A percentile compares a stretch with the other conserved stretches of the same genome.
phyloP scores from a whole-genome alignment of 2,113 vertebrate genomes.

The Heliornis fulica region DNA sequence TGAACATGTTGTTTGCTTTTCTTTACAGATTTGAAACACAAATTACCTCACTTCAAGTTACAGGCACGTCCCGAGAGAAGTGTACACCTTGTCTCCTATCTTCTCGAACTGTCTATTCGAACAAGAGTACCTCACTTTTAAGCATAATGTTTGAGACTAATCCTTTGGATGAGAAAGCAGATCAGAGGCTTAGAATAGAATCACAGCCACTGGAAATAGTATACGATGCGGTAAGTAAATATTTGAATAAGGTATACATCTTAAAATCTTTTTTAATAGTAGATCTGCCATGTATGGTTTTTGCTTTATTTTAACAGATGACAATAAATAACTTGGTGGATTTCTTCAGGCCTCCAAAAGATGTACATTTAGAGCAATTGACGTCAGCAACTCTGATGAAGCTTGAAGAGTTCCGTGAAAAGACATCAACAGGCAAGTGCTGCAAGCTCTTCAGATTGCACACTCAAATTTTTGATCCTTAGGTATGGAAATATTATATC shows the following conservation, averaged over 20 bases:
- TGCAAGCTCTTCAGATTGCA: background rate
- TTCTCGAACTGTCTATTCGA: slow-evolving; percentile 77
- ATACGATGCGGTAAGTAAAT: slow-evolving; percentile 91
- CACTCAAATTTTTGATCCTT: background rate
- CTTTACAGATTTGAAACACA: slow-evolving; percentile 81
- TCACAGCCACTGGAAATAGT: slow-evolving; percentile 94
- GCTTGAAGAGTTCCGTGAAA: slow-evolving; percentile 95
- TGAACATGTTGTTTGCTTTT: background rate
- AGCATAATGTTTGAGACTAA: slow-evolving; percentile 93
- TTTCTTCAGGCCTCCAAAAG: slow-evolving; percentile 91
- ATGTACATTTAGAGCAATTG: slow-evolving; percentile 89
- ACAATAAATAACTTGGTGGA: slow-evolving; percentile 90
- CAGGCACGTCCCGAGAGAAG: slow-evolving; percentile 75
- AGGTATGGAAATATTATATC: background rate
- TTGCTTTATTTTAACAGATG: slow-evolving; percentile 73
- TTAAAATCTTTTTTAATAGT: background rate
- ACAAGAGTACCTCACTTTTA: slow-evolving; percentile 78
- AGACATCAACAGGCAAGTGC: slow-evolving; percentile 90
- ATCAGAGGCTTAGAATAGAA: slow-evolving; percentile 88
- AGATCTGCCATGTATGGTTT: background rate
- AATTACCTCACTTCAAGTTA: slow-evolving; percentile 88
- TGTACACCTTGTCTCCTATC: slow-evolving; percentile 84
- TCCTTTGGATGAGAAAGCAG: slow-evolving; percentile 85
- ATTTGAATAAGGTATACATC: background rate
- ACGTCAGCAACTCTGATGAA: slow-evolving; percentile 94